Percentiles rank a stretch among this genome's conserved stretches.
phyloP scores from a whole-genome alignment of 2,113 vertebrate genomes.

The Onychostruthus taczanowskii region DNA sequence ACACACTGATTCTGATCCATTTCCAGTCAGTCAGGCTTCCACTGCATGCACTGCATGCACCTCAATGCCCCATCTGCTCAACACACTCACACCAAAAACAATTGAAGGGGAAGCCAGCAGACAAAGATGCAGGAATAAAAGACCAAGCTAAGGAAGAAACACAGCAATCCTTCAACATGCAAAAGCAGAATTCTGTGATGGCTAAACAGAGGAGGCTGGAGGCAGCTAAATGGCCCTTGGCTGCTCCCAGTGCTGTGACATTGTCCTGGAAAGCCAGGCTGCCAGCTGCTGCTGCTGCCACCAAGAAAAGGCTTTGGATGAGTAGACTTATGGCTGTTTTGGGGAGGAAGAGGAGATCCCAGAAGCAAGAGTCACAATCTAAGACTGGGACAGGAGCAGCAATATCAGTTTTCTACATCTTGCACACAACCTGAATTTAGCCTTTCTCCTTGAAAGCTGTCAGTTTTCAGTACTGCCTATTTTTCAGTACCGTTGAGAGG shows the following conservation, averaged over 20 bases:
- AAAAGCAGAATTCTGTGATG: background rate
- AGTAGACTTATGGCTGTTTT: background rate
- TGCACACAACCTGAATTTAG: background rate
- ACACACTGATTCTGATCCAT: fast-evolving
- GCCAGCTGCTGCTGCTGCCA: too few relatives aligned
- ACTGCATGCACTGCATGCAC: background rate
- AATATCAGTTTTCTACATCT: background rate
- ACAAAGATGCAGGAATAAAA: background rate
- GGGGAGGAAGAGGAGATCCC: background rate
- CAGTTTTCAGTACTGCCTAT: background rate
- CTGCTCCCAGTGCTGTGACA: background rate
- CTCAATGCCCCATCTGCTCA: background rate
- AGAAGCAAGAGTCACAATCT: background rate
- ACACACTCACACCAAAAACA: background rate
- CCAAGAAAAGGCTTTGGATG: background rate
- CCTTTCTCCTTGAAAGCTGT: background rate
- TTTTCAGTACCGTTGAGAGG: background rate
- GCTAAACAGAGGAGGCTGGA: background rate
- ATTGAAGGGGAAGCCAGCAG: background rate
- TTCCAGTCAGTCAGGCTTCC: background rate
- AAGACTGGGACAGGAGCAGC: background rate
- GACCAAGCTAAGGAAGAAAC: background rate
- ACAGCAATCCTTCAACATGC: background rate
- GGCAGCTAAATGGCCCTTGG: background rate
- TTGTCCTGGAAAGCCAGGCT: background rate